Percentiles rank a stretch among this genome's conserved stretches.
Conservation (phyloP, 2,888 invertebrate species). For the Allophyes oxyacanthae region DNA sequence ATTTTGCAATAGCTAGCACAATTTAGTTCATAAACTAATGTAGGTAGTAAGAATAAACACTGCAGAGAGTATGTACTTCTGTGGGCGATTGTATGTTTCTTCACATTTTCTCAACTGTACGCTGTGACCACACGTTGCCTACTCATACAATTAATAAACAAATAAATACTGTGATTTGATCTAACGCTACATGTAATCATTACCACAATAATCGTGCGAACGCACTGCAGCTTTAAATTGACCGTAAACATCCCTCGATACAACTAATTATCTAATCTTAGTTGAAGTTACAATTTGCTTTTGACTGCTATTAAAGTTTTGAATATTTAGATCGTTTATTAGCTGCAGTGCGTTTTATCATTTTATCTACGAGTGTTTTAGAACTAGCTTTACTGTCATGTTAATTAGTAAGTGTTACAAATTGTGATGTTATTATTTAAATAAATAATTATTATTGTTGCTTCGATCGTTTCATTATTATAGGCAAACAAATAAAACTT, state of each 20-base stretch:
- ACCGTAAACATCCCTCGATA: no score
- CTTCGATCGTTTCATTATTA: constrained; percentile 11
- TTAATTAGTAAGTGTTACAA: constrained; percentile 44
- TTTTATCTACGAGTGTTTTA: constrained; percentile 21
- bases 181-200: constrained; percentile 13
- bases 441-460: constrained; percentile 48
- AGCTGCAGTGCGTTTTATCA: neutral
- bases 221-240: constrained; percentile 4
- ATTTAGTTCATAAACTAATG: neutral
- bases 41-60: no score
- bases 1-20: neutral
- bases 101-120: no score
- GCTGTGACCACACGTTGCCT: no score
- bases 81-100: no score
- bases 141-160: constrained; percentile 1
- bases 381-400: constrained; percentile 34
- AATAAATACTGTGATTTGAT: constrained; percentile 32
- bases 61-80: no score
- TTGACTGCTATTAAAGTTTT: no score
- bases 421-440: constrained; percentile 56
- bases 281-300: no score
- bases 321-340: no score
- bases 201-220: constrained; percentile 4
- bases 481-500: constrained; percentile 70
- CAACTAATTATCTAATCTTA: no score